Evolutionary conservation across 2,888 invertebrate species (phyloP).

Genomic region (Thymelicus sylvestris): DNA sequence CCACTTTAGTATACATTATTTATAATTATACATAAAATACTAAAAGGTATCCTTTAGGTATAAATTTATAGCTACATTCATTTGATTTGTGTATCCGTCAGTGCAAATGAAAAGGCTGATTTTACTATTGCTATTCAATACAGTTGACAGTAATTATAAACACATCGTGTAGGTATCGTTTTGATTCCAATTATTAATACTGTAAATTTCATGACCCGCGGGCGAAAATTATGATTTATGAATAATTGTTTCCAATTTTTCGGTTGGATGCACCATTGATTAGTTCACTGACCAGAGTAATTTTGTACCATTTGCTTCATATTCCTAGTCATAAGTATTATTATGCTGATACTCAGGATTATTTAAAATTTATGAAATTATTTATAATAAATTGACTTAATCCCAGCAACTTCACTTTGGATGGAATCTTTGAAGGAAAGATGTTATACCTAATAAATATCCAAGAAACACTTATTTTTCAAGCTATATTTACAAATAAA

Average conservation of each 20-base stretch:
- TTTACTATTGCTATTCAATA: too few relatives aligned
- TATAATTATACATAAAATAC: too few relatives aligned
- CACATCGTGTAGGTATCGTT: conserved; percentile 7
- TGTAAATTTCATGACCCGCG: conserved; percentile 21
- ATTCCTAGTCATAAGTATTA: neutral
- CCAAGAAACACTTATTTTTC: too few relatives aligned
- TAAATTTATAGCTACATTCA: neutral
- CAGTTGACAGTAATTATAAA: conserved; percentile 3
- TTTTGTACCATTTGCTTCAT: conserved; percentile 5
- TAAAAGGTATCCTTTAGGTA: too few relatives aligned
- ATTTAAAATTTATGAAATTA: too few relatives aligned
- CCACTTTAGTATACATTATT: too few relatives aligned
- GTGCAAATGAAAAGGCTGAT: neutral
- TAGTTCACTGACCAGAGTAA: conserved; percentile 28
- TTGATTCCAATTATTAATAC: conserved; percentile 8
- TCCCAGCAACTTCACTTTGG: too few relatives aligned
- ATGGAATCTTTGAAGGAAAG: too few relatives aligned
- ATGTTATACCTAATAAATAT: too few relatives aligned
- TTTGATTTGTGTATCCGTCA: conserved; percentile 2
- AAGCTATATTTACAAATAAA: too few relatives aligned
- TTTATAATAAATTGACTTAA: too few relatives aligned
- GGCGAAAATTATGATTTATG: conserved; percentile 35
- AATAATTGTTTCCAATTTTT: conserved; percentile 44
- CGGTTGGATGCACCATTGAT: conserved; percentile 39
- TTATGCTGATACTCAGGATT: neutral